Evolutionary conservation across 2,888 invertebrate species (phyloP).

Genomic region (Galerucella calmariensis): DNA sequence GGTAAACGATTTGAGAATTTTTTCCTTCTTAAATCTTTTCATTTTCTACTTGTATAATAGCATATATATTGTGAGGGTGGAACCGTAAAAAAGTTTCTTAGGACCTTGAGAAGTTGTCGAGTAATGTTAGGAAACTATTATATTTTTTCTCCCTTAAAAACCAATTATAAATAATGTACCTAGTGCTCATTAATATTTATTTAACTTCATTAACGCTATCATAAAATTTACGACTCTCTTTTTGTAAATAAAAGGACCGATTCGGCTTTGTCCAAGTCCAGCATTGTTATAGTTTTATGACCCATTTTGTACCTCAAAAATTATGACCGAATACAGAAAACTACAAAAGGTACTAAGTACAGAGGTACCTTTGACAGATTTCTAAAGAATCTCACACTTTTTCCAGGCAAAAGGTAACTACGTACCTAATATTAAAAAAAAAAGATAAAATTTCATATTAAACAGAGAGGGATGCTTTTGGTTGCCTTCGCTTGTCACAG

Average conservation of each 20-base stretch:
- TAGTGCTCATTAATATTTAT: not conserved
- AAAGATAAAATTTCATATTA: not conserved
- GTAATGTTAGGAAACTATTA: too few species aligned
- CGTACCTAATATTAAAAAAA: not conserved
- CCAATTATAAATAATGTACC: not conserved
- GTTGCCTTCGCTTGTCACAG: not conserved
- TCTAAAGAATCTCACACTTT: conserved; percentile 34
- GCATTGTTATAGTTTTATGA: conserved; percentile 20
- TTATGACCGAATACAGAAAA: conserved; percentile 15
- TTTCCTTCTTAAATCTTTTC: conserved; percentile 36
- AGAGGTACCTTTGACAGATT: conserved; percentile 28
- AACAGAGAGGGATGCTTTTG: not conserved
- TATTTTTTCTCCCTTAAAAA: not conserved
- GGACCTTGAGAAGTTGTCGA: not conserved
- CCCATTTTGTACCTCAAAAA: conserved; percentile 27
- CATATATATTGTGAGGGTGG: conserved; percentile 18
- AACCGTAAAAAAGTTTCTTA: conserved; percentile 16
- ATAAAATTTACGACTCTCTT: conserved; percentile 11
- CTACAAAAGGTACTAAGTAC: conserved; percentile 34
- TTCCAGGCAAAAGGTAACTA: conserved; percentile 1
- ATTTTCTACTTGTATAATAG: conserved; percentile 29
- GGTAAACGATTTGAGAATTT: conserved; percentile 41
- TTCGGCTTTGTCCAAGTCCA: not conserved
- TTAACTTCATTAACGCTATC: conserved; percentile 8
- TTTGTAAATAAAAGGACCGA: conserved; percentile 10